A percentile compares a stretch with the other conserved stretches of the same genome.
Conservation (phyloP, 2,797 vertebrate species). For the Melanotaenia boesemani region DNA sequence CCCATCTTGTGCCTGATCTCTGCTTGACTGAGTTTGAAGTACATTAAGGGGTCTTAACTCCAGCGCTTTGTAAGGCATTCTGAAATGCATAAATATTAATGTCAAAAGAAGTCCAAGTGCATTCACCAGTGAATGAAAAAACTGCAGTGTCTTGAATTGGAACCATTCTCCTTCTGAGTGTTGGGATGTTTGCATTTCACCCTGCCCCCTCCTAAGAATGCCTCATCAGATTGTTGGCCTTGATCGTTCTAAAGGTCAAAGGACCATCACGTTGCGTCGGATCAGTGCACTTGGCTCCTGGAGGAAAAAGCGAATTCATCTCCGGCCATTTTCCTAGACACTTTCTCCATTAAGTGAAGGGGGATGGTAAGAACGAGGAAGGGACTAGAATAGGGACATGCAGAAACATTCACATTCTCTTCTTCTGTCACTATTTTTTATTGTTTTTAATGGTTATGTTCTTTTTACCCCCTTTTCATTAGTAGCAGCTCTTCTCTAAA, state of each 20-base stretch:
- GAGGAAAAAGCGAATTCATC: conserved; percentile 62
- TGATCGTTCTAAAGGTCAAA: conserved; percentile 65
- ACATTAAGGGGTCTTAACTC: conserved; percentile 42
- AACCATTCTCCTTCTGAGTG: conserved; percentile 6
- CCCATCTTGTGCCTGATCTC: conserved; percentile 58
- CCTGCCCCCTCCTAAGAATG: conserved; percentile 2
- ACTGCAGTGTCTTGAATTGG: conserved; percentile 22
- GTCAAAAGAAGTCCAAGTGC: conserved; percentile 35
- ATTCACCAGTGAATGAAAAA: conserved; percentile 38
- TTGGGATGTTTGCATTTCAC: conserved; percentile 21
- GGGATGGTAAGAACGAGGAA: conserved; percentile 34
- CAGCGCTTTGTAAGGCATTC: conserved; percentile 54
- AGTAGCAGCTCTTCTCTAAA: conserved; percentile 50
- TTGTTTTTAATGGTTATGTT: background rate
- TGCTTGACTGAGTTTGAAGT: conserved; percentile 40
- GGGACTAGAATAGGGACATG: conserved; percentile 13
- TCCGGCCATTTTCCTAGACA: conserved; percentile 57
- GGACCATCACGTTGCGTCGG: conserved; percentile 54
- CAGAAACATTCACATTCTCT: conserved; percentile 1
- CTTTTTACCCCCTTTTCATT: background rate
- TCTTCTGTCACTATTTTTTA: conserved; percentile 14
- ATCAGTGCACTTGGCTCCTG: conserved; percentile 69
- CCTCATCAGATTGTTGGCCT: conserved; percentile 76
- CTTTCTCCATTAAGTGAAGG: conserved; percentile 53
- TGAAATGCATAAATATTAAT: conserved; percentile 72